Evolutionary conservation across 2,888 invertebrate genomes (phyloP), one percentile per base, ranked within the genome.

Genomic region (Catocala fraxini): DNA sequence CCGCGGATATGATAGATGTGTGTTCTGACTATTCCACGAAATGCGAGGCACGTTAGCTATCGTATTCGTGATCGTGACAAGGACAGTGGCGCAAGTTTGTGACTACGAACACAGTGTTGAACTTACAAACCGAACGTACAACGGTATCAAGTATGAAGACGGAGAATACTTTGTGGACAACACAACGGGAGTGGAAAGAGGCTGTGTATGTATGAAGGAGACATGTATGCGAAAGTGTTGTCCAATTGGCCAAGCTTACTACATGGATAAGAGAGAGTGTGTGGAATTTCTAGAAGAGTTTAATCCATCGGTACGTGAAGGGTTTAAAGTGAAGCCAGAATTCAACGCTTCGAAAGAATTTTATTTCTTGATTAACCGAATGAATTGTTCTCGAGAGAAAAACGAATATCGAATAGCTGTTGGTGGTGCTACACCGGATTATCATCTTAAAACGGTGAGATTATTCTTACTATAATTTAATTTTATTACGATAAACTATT

Each of bases 201-300:
- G 86, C 0, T 92, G 89, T 75, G 63, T 86, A 6, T 89, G 89
- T 51, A 63, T 66, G 3, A 87, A 88, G 48, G 75, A 82, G 46
- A 68, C 60, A 2, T 91, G 90, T 59, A 57, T 88, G 0, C 68
- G 78, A 2, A 92, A 92, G 59, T 93, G 92, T 34, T 93, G 93
- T 59, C 86, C 87, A 0, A 61, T 79, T 0, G 91, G 91, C 0
- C 69, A 73, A 6, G 88, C 72, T 0, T 87, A 85, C 51, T 35
- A 83, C 9, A n/a, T 6, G 0, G 10, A 5, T 0, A 48, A 35
- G 2, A 84, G 65, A n/a, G n/a, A 0, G 0, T 92, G 92, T 73
- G 72, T 78, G 0, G 63, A 72, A 11, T 52, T 73, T 1, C 51
- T 59, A 0, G 52, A 62, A 0, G 6, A 35, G 0, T 73, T 91